Conservation (phyloP, 2,888 invertebrate genomes). For the Caenorhabditis becei region DNA sequence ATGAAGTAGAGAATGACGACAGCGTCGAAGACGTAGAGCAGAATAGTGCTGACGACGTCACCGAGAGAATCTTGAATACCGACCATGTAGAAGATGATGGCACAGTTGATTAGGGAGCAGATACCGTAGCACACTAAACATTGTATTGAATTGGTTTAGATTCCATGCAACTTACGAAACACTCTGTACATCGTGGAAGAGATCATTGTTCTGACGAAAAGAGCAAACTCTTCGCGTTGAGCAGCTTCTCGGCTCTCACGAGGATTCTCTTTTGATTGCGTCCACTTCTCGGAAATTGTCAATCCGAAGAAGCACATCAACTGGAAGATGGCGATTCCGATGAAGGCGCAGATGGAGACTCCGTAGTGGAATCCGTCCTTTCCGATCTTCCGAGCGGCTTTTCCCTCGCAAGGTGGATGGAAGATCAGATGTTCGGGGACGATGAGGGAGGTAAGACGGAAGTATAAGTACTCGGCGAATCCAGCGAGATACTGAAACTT, state of each 20-base stretch:
- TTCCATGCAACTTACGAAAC: slow-evolving; percentile 57
- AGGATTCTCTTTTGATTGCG: slow-evolving; percentile 56
- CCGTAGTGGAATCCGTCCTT: slow-evolving; percentile 78
- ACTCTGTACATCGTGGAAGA: slow-evolving; percentile 66
- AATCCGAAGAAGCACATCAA: slow-evolving; percentile 79
- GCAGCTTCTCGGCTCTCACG: slow-evolving; percentile 52
- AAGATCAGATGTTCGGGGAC: slow-evolving; percentile 73
- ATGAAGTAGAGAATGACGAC: slow-evolving; percentile 76
- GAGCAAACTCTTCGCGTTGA: slow-evolving; percentile 59
- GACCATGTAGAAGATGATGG: slow-evolving; percentile 79
- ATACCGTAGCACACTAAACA: slow-evolving; percentile 69
- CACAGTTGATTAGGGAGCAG: slow-evolving; percentile 71
- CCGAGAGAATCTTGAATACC: slow-evolving; percentile 76
- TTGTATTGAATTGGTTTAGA: no score
- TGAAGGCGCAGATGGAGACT: slow-evolving; percentile 73
- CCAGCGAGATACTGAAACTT: slow-evolving; percentile 74
- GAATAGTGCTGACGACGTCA: slow-evolving; percentile 70
- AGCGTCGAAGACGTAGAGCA: slow-evolving; percentile 76
- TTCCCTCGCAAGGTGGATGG: slow-evolving; percentile 71
- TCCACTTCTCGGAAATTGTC: slow-evolving; percentile 76
- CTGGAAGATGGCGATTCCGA: slow-evolving; percentile 74
- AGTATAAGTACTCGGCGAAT: slow-evolving; percentile 77
- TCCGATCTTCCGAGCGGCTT: slow-evolving; percentile 68
- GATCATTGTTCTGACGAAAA: slow-evolving; percentile 62
- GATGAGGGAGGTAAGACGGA: slow-evolving; percentile 73